Percentiles rank a stretch among this genome's conserved stretches.
Conservation (phyloP, 1,140 invertebrate species). For the Drosophila mauritiana region DNA sequence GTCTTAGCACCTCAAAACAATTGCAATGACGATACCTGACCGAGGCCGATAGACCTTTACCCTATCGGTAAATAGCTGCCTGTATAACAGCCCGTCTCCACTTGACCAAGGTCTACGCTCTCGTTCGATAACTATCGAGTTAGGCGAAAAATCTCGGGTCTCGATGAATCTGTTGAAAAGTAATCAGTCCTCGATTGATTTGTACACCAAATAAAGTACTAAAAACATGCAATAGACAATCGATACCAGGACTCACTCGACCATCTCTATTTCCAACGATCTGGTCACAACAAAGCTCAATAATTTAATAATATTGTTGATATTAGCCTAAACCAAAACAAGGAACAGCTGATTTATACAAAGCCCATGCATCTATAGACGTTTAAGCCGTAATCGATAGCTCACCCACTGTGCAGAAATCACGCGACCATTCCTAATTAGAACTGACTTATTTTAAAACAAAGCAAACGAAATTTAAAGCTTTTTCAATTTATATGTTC, state of each 20-base stretch:
- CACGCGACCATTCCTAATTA: not conserved
- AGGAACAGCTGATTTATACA: too few species aligned
- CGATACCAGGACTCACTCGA: too few species aligned
- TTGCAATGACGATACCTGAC: slow-evolving; percentile 13
- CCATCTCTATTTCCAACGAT: too few species aligned
- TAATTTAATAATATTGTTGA: too few species aligned
- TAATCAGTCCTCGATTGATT: too few species aligned
- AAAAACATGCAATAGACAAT: too few species aligned
- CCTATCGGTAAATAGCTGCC: slow-evolving; percentile 5
- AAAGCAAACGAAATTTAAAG: not conserved
- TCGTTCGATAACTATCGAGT: not conserved
- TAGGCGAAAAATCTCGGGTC: too few species aligned
- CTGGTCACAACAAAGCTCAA: too few species aligned
- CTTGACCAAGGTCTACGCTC: not conserved
- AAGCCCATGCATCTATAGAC: too few species aligned
- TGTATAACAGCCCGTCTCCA: not conserved
- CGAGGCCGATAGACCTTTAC: slow-evolving; percentile 23
- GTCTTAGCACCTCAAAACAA: slow-evolving; percentile 12
- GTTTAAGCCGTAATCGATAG: not conserved
- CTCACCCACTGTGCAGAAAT: not conserved
- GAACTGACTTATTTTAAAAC: not conserved
- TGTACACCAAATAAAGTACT: too few species aligned
- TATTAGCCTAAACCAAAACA: too few species aligned
- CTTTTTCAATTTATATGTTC: not conserved
- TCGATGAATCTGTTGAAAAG: too few species aligned